Conservation (phyloP, 2,888 invertebrate genomes). For the Phorcus lineatus region DNA sequence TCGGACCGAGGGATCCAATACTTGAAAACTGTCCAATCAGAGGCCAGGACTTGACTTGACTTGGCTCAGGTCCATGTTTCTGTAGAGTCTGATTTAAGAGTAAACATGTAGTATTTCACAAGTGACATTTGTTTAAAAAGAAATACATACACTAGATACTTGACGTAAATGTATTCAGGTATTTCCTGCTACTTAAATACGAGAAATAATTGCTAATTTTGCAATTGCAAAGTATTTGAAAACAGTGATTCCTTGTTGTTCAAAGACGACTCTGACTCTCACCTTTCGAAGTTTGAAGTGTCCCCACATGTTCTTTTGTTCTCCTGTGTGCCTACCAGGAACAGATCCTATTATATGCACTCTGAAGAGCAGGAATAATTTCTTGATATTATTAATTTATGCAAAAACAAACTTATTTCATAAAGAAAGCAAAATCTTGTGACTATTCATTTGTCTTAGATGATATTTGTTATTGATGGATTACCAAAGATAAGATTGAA, state of each 20-base stretch:
- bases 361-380: conserved; percentile 76
- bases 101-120: background rate
- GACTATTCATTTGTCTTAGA: too few relatives aligned
- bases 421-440: too few relatives aligned
- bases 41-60: conserved; percentile 80
- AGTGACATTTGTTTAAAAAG: background rate
- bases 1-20: conserved; percentile 88
- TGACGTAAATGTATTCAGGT: too few relatives aligned
- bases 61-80: conserved; percentile 80
- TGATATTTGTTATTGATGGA: too few relatives aligned
- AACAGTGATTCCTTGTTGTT: too few relatives aligned
- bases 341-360: conserved; percentile 90
- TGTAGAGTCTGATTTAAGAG: conserved; percentile 77
- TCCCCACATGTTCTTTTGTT: conserved; percentile 80
- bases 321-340: conserved; percentile 86
- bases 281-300: conserved; percentile 79
- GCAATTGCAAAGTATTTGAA: background rate
- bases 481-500: background rate
- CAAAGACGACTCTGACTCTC: background rate
- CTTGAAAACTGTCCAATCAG: conserved; percentile 92
- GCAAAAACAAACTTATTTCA: too few relatives aligned
- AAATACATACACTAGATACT: background rate
- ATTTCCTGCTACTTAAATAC: too few relatives aligned
- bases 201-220: too few relatives aligned
- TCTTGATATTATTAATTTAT: too few relatives aligned